Percentiles rank a stretch among this genome's conserved stretches.
phyloP scores from a whole-genome alignment of 2,888 invertebrate genomes.

The Yponomeuta plumbellus region DNA sequence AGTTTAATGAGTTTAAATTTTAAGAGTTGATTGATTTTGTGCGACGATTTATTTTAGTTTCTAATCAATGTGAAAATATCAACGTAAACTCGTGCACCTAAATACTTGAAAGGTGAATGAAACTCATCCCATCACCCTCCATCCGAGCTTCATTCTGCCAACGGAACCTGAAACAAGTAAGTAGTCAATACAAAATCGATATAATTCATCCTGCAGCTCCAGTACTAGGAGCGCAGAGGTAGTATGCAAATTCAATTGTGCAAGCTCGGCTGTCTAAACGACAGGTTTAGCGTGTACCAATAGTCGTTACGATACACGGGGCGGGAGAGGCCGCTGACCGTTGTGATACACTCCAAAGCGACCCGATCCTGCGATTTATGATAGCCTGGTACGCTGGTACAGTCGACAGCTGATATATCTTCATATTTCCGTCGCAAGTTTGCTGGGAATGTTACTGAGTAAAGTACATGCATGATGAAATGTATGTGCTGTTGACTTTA shows the following conservation, averaged over 20 bases:
- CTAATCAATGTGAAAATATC: too few species aligned
- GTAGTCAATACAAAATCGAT: neutral
- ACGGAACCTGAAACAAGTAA: neutral
- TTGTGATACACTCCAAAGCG: neutral
- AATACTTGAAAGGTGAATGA: too few species aligned
- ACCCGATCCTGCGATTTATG: neutral
- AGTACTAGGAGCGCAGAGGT: conserved; percentile 17
- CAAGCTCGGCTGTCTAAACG: conserved; percentile 19
- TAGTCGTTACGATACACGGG: neutral
- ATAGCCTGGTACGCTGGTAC: neutral
- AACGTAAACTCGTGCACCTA: too few species aligned
- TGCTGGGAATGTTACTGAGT: too few species aligned
- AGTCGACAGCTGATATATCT: neutral
- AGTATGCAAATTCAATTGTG: conserved; percentile 55
- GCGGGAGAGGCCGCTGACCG: neutral
- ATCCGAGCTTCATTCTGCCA: neutral
- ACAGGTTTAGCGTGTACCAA: neutral
- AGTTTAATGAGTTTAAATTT: too few species aligned
- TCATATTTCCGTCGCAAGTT: too few species aligned
- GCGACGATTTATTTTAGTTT: too few species aligned
- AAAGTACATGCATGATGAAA: too few species aligned
- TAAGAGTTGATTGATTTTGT: too few species aligned
- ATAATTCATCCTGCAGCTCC: neutral
- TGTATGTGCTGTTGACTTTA: too few species aligned
- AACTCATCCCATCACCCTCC: too few species aligned